Conservation (phyloP, 92 coral and sea anemone genomes). For the Pocillopora meandrina region DNA sequence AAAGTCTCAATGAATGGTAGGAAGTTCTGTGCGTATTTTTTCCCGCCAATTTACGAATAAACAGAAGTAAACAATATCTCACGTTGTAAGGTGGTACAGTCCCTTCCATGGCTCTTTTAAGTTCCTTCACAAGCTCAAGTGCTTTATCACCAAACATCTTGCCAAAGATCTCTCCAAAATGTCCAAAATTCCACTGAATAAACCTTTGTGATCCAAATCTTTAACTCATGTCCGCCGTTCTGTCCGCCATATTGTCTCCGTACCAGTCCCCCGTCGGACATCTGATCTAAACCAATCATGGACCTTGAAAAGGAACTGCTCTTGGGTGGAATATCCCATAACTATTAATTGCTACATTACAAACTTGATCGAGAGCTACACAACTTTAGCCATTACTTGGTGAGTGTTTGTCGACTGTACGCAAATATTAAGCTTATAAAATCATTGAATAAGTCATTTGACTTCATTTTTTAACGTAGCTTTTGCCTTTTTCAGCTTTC, state of each 20-base stretch:
- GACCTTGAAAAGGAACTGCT: too few relatives aligned
- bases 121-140: conserved; percentile 91
- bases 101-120: conserved; percentile 90
- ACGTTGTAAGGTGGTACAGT: conserved; percentile 93
- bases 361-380: too few relatives aligned
- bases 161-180: not conserved
- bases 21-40: conserved; percentile 4
- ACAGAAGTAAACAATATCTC: conserved; percentile 28
- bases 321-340: too few relatives aligned
- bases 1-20: not conserved
- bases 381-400: too few relatives aligned
- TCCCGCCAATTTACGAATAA: conserved; percentile 52
- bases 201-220: not conserved
- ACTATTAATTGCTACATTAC: too few relatives aligned
- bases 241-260: conserved; percentile 28
- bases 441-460: too few relatives aligned
- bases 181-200: not conserved
- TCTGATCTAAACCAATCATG: too few relatives aligned
- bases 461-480: too few relatives aligned
- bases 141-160: conserved; percentile 97
- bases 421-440: too few relatives aligned
- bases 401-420: too few relatives aligned
- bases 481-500: too few relatives aligned
- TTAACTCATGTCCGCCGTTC: not conserved
- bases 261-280: conserved; percentile 18